Conservation (phyloP, 2,888 invertebrate genomes). For the Troilus luridus region DNA sequence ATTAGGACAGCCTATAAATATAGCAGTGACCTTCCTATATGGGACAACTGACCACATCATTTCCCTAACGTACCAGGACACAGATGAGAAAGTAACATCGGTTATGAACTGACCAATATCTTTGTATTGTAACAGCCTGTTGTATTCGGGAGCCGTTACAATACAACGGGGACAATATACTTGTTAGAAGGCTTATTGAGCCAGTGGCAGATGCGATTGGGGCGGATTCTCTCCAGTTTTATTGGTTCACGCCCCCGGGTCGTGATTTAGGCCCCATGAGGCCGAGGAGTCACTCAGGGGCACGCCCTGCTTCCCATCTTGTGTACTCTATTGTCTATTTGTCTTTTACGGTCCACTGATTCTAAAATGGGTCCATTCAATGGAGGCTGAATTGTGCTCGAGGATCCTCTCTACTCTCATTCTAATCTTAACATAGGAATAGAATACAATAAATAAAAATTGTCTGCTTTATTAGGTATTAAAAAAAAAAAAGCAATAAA, state of each 20-base stretch:
- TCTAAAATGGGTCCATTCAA: slow-evolving; percentile 14
- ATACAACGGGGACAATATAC: slow-evolving; percentile 15
- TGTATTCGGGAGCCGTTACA: slow-evolving; percentile 35
- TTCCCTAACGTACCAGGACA: neutral
- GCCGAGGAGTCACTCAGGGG: slow-evolving; percentile 44
- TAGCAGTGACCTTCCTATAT: neutral
- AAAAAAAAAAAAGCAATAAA: neutral
- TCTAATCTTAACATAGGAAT: no score
- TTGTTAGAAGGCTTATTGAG: slow-evolving; percentile 46
- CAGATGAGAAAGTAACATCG: slow-evolving; percentile 19
- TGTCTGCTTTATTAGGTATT: neutral
- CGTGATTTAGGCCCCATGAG: slow-evolving; percentile 36
- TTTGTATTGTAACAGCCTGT: slow-evolving; percentile 33
- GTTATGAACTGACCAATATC: slow-evolving; percentile 42
- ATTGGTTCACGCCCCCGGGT: slow-evolving; percentile 44
- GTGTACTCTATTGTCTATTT: slow-evolving; percentile 39
- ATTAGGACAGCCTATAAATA: neutral
- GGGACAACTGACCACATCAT: neutral
- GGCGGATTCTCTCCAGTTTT: slow-evolving; percentile 43
- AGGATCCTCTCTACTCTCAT: neutral
- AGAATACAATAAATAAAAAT: neutral
- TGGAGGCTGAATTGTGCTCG: neutral
- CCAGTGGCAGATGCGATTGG: slow-evolving; percentile 49
- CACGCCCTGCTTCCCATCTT: slow-evolving; percentile 39
- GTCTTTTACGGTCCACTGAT: slow-evolving; percentile 12